These are phyloP conservation scores for Clunio marinus DNA, from an alignment of 2,888 invertebrate species.

Conservation along the genomic window DNA sequence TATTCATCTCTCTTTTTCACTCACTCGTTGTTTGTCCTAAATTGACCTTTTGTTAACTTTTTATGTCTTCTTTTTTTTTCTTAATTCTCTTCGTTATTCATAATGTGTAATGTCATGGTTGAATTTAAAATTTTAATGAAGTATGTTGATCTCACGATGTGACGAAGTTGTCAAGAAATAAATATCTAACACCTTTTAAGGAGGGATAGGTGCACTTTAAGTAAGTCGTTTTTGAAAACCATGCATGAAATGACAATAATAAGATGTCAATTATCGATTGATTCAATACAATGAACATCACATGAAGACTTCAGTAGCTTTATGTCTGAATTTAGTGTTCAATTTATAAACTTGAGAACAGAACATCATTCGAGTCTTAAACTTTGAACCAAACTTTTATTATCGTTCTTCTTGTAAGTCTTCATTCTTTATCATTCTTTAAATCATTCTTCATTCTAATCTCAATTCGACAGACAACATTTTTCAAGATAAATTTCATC, in stretches of 20 bases:
- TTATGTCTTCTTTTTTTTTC: neutral
- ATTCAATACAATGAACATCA: too few species aligned
- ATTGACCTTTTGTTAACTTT: conserved; percentile 1
- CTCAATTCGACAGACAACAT: conserved; percentile 23
- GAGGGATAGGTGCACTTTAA: too few species aligned
- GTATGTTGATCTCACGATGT: neutral
- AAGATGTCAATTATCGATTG: too few species aligned
- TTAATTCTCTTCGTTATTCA: neutral
- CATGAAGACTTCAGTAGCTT: too few species aligned
- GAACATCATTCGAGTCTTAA: too few species aligned
- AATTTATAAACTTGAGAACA: too few species aligned
- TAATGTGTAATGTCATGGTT: conserved; percentile 1
- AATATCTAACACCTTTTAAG: conserved; percentile 3
- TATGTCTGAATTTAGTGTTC: too few species aligned
- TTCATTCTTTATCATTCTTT: neutral
- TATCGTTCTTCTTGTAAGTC: too few species aligned
- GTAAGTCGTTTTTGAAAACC: too few species aligned
- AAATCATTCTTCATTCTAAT: conserved; percentile 16
- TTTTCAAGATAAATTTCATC: conserved; percentile 8
- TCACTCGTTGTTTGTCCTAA: neutral
- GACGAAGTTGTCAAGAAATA: neutral
- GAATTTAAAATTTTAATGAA: conserved; percentile 13
- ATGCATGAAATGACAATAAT: too few species aligned
- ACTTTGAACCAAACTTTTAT: neutral
- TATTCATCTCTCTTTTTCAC: too few species aligned